Conservation (phyloP, 1,140 invertebrate genomes). For the Lysiphlebus fabarum region DNA sequence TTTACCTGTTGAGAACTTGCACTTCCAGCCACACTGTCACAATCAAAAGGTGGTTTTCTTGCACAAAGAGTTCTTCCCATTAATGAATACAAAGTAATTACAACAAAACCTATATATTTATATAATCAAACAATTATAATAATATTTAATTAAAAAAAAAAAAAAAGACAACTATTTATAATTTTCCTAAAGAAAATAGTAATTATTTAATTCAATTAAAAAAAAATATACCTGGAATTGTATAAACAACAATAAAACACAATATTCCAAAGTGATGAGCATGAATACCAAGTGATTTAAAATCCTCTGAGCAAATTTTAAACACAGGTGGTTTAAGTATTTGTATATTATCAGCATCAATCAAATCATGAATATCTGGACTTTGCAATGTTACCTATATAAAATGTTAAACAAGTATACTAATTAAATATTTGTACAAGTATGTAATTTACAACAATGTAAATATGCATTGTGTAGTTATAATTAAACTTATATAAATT, state of each 20-base stretch:
- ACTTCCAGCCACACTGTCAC: slow-evolving; percentile 56
- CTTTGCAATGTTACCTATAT: slow-evolving; percentile 37
- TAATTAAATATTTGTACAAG: no score
- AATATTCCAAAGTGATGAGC: slow-evolving; percentile 61
- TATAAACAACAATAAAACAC: slow-evolving; percentile 70
- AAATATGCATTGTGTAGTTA: no score
- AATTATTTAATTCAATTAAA: no score
- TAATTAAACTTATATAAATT: no score
- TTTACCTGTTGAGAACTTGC: slow-evolving; percentile 63
- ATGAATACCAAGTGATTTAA: slow-evolving; percentile 34
- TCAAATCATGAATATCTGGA: slow-evolving; percentile 33
- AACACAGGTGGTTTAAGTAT: slow-evolving; percentile 27
- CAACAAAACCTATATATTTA: slow-evolving; percentile 68
- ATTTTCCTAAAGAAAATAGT: no score
- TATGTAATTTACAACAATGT: no score
- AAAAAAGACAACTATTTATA: no score
- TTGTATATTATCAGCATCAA: slow-evolving; percentile 19
- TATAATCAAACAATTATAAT: no score
- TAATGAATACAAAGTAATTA: slow-evolving; percentile 66
- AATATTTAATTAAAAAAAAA: no score
- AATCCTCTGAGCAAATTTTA: slow-evolving; percentile 37
- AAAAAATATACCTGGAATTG: slow-evolving; percentile 61
- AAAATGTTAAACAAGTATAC: not conserved
- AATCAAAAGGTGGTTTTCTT: slow-evolving; percentile 63
- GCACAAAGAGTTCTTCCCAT: slow-evolving; percentile 71